These are phyloP conservation scores for Rhabdomys dilectus DNA, from an alignment of 2,113 vertebrate genomes.

Conservation along the genomic window DNA sequence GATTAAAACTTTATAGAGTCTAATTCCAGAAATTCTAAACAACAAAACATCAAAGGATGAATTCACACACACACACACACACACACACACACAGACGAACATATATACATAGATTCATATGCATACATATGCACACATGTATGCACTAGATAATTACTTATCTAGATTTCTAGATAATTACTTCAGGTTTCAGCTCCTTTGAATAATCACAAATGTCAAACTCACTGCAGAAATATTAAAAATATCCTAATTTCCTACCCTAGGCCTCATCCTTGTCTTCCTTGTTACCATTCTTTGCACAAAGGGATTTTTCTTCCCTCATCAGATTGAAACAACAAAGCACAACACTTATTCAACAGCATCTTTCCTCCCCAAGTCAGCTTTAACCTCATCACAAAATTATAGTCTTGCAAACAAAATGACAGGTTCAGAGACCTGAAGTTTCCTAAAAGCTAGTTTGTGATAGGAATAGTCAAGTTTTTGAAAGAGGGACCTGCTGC, in stretches of 20 bases:
- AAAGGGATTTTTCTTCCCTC: not conserved
- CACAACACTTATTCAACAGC: not conserved
- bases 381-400: not conserved
- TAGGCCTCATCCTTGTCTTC: not conserved
- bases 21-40: not conserved
- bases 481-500: conserved; percentile 90
- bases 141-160: no score
- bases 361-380: not conserved
- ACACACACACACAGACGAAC: not conserved
- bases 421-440: not conserved
- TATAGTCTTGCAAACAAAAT: not conserved
- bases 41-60: not conserved
- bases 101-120: not conserved
- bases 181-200: not conserved
- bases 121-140: not conserved
- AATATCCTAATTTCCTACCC: not conserved
- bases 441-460: not conserved
- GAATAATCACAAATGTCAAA: not conserved
- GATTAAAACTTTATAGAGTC: not conserved
- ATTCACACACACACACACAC: not conserved
- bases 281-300: not conserved
- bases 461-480: not conserved
- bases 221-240: not conserved
- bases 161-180: not conserved
- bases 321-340: not conserved